Percentiles rank a stretch among this genome's conserved stretches.
Conservation (phyloP, 2,797 vertebrate genomes). For the Galago senegalensis region DNA sequence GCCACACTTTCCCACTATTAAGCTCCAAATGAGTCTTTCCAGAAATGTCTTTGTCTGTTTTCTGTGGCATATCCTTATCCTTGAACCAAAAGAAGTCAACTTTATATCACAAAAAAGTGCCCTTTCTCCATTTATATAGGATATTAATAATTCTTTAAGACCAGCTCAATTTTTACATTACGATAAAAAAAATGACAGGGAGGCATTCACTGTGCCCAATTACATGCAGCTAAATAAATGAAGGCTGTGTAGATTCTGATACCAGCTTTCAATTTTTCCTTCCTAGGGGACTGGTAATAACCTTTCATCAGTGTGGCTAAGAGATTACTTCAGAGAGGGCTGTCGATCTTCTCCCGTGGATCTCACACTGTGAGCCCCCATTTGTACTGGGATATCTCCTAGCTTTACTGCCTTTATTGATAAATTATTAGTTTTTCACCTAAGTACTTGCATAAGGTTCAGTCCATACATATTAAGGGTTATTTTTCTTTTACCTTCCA, state of each 20-base stretch:
- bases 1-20: not conserved
- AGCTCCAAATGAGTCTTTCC: slow-evolving; percentile 56
- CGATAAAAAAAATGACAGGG: slow-evolving; percentile 30
- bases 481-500: not conserved
- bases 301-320: not conserved
- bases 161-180: not conserved
- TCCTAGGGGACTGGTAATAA: not conserved
- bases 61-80: not conserved
- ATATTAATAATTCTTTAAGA: slow-evolving; percentile 50
- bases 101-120: not conserved
- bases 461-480: not conserved
- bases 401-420: not conserved
- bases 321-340: not conserved
- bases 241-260: not conserved
- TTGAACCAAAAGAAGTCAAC: not conserved
- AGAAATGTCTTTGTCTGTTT: not conserved
- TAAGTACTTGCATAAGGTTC: not conserved
- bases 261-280: slow-evolving; percentile 15
- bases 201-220: not conserved
- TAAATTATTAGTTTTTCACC: not conserved
- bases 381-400: not conserved
- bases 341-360: not conserved
- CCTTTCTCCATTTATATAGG: not conserved
- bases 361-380: not conserved
- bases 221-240: slow-evolving; percentile 43